Percentiles rank a stretch among this genome's conserved stretches.
Conservation (phyloP, 1,140 invertebrate species). For the Pectinophora gossypiella region DNA sequence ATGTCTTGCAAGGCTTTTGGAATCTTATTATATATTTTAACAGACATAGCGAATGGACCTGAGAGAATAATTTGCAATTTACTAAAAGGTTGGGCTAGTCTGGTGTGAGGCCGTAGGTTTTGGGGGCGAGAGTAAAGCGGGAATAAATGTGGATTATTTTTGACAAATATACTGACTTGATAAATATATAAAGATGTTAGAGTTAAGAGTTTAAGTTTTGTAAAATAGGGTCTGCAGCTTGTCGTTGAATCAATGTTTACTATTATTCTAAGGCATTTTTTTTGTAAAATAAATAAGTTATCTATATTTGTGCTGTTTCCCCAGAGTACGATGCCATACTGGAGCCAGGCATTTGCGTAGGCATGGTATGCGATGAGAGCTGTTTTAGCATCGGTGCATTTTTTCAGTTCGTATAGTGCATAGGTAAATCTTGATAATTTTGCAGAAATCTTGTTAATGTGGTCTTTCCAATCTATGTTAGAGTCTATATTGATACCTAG, state of each 20-base stretch:
- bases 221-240: conserved; percentile 4
- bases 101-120: too few relatives aligned
- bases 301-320: not conserved
- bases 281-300: conserved; percentile 4
- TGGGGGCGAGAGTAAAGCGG: too few relatives aligned
- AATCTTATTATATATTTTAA: too few relatives aligned
- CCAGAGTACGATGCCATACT: conserved; percentile 6
- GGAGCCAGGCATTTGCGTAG: conserved; percentile 2
- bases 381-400: not conserved
- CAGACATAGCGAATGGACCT: too few relatives aligned
- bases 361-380: conserved; percentile 4
- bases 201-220: conserved; percentile 1
- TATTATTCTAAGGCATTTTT: conserved; percentile 7
- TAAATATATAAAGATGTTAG: conserved; percentile 5
- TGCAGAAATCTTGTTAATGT: not conserved
- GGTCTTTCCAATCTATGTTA: not conserved
- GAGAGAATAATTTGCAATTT: too few relatives aligned
- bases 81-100: too few relatives aligned
- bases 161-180: conserved; percentile 4
- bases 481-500: conserved; percentile 5
- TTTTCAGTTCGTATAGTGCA: conserved; percentile 1
- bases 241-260: conserved; percentile 6
- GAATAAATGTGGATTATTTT: conserved; percentile 4
- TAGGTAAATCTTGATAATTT: conserved; percentile 6
- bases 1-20: too few relatives aligned